Evolutionary conservation across 30 jellyfish, hydroid and myxozoan genomes (phyloP).

Genomic region (Phacellophora camtschatica): DNA sequence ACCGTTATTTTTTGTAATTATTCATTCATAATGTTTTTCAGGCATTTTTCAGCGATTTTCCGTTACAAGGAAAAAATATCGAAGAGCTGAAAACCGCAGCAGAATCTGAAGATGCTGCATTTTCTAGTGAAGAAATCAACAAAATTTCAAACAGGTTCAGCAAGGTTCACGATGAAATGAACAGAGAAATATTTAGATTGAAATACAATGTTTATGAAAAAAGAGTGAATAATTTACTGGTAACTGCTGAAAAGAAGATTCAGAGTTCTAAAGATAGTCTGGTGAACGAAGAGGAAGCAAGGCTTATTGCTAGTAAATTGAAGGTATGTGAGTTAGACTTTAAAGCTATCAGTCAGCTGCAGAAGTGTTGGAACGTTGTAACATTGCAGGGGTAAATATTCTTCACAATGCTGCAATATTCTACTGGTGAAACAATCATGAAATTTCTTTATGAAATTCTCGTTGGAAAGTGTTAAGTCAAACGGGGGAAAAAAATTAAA

Average conservation of each 20-base stretch:
- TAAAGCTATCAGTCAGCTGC: too few species aligned
- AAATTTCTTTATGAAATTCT: too few species aligned
- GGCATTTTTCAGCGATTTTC: constrained; percentile 57
- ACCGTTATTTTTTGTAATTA: background rate
- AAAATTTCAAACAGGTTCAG: constrained; percentile 7
- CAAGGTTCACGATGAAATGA: background rate
- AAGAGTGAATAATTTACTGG: constrained; percentile 39
- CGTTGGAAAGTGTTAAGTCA: too few species aligned
- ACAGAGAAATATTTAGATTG: constrained; percentile 20
- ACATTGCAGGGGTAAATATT: too few species aligned
- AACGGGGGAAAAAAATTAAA: too few species aligned
- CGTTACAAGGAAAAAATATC: background rate
- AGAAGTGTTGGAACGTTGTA: too few species aligned
- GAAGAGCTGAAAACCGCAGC: background rate
- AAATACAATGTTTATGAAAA: constrained; percentile 40
- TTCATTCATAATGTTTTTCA: too few species aligned
- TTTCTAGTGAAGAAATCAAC: background rate
- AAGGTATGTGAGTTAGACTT: constrained; percentile 79
- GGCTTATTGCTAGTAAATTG: constrained; percentile 5
- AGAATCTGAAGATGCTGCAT: background rate
- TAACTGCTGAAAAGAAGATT: constrained; percentile 51
- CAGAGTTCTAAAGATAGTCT: constrained; percentile 19
- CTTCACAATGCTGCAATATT: too few species aligned
- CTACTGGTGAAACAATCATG: too few species aligned
- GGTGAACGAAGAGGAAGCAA: constrained; percentile 30